A percentile compares a stretch with the other conserved stretches of the same genome.
Evolutionary conservation across 2,797 vertebrate species (phyloP).

Genomic region (Gymnothorax javanicus): DNA sequence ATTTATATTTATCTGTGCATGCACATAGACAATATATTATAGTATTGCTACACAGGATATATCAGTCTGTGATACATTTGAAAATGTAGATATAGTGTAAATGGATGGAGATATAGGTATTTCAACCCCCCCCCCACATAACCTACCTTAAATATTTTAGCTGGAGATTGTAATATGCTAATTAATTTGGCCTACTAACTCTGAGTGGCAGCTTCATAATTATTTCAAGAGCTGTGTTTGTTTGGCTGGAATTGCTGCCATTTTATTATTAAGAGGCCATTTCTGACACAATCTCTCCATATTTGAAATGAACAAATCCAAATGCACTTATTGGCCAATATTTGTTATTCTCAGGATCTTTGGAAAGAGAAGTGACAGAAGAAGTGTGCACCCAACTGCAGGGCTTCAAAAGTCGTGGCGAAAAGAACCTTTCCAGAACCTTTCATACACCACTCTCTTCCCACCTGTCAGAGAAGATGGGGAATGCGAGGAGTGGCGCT

Average conservation of each 20-base stretch:
- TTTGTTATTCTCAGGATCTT: background rate
- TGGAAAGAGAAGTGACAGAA: background rate
- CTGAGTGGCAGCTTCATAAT: background rate
- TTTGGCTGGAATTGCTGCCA: no score
- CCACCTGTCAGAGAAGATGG: conserved; percentile 63
- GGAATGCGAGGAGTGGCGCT: conserved; percentile 75
- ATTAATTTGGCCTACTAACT: background rate
- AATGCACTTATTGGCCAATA: background rate
- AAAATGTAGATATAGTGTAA: no score
- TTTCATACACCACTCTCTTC: background rate
- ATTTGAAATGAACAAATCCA: background rate
- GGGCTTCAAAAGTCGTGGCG: background rate
- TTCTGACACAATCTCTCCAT: background rate
- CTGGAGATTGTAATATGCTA: background rate
- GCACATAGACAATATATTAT: no score
- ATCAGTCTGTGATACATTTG: no score
- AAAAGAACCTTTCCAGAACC: background rate
- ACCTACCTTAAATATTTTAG: no score
- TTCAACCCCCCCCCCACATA: no score
- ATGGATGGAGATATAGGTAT: no score
- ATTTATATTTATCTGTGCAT: no score
- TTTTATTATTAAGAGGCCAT: background rate
- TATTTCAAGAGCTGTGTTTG: background rate
- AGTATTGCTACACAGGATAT: no score
- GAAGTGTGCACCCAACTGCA: background rate